These are phyloP conservation scores for Scomber colias DNA, from an alignment of 2,113 vertebrate species.

Conservation along the genomic window DNA sequence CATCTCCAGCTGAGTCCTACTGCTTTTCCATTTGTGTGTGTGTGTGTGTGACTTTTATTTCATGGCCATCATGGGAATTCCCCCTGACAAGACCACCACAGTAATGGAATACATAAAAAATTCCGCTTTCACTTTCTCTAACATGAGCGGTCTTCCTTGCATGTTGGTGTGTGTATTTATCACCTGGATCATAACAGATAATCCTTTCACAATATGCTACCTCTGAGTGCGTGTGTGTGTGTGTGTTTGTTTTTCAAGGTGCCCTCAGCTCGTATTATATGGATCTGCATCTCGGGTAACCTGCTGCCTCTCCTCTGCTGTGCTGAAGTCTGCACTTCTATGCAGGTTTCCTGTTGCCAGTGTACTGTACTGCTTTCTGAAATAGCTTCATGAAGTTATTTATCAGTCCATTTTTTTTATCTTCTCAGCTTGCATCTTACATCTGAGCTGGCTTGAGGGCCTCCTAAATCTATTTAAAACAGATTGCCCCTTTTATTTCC, in stretches of 20 bases:
- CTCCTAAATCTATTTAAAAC: too few relatives aligned
- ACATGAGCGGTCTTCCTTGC: neutral
- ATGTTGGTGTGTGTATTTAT: conserved; percentile 21
- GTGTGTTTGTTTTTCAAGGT: conserved; percentile 62
- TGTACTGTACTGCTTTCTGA: conserved; percentile 23
- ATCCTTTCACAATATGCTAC: conserved; percentile 48
- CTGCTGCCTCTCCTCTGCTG: conserved; percentile 35
- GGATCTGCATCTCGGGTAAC: conserved; percentile 65
- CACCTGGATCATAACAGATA: conserved; percentile 52
- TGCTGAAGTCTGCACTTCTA: conserved; percentile 61
- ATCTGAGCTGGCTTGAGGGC: neutral
- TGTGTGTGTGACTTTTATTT: conserved; percentile 22
- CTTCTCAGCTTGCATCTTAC: neutral
- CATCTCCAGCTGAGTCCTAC: conserved; percentile 63
- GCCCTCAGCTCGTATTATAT: conserved; percentile 69
- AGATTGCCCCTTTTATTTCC: too few relatives aligned
- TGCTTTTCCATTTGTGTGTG: conserved; percentile 17
- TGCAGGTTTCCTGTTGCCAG: conserved; percentile 57
- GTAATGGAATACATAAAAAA: conserved; percentile 40
- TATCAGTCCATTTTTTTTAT: neutral
- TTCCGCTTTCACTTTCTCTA: conserved; percentile 24
- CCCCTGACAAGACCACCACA: conserved; percentile 22
- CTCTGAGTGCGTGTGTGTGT: conserved; percentile 1
- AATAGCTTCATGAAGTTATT: conserved; percentile 23
- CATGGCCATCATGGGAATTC: conserved; percentile 56